Evolutionary conservation across 2,113 vertebrate genomes (phyloP).

Genomic region (Romanogobio albipinnatus): DNA sequence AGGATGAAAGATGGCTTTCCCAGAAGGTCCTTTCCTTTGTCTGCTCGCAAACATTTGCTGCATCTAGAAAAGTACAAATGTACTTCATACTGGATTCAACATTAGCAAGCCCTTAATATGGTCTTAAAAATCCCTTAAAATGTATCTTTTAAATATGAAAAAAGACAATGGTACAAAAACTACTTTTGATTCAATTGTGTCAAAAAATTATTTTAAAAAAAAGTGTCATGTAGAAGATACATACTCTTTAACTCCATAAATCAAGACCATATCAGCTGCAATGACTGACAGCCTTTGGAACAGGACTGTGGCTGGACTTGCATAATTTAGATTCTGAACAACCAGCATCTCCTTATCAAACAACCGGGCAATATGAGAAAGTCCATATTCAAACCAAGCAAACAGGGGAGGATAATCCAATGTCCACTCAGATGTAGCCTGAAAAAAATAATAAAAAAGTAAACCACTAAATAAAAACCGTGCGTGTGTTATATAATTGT

Average conservation of each 20-base stretch:
- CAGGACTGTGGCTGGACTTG: constrained; percentile 78
- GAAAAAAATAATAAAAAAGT: constrained; percentile 24
- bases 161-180: background rate
- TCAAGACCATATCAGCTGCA: constrained; percentile 82
- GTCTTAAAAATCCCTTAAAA: background rate
- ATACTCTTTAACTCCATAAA: constrained; percentile 88
- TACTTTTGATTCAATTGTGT: background rate
- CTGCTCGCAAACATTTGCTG: constrained; percentile 81
- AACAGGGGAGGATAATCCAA: constrained; percentile 97
- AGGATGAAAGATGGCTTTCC: constrained; percentile 85
- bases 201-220: background rate
- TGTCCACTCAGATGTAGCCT: constrained; percentile 94
- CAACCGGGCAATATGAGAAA: constrained; percentile 84
- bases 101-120: background rate
- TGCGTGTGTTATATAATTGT: background rate
- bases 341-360: constrained; percentile 88
- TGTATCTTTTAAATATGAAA: background rate
- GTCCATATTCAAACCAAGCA: constrained; percentile 88
- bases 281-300: constrained; percentile 94
- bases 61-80: constrained; percentile 75
- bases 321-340: constrained; percentile 84
- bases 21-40: constrained; percentile 79
- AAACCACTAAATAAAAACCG: background rate
- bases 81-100: background rate
- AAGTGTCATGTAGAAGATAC: constrained; percentile 60